A percentile compares a stretch with the other conserved stretches of the same genome.
Evolutionary conservation across 2,797 vertebrate species (phyloP).

Genomic region (Poeciliopsis paucimaculata): DNA sequence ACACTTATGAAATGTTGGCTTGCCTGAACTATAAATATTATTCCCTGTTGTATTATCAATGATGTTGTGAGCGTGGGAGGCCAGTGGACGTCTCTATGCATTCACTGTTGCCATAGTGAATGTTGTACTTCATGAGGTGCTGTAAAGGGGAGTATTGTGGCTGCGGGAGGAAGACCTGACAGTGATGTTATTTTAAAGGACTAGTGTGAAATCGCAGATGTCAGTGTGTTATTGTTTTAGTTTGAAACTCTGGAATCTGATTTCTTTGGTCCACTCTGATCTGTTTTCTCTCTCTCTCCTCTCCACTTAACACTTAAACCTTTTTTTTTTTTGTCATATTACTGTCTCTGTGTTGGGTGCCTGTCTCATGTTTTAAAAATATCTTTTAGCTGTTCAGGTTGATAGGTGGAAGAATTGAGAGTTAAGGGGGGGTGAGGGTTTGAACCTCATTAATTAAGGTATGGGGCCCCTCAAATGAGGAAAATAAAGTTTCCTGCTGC

Average conservation of each 20-base stretch:
- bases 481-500: not conserved
- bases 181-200: slow-evolving; percentile 25
- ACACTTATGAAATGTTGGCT: not conserved
- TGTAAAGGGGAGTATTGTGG: slow-evolving; percentile 16
- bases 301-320: not conserved
- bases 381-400: not conserved
- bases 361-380: not conserved
- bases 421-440: not conserved
- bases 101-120: slow-evolving; percentile 46
- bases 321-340: not conserved
- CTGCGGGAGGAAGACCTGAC: not conserved
- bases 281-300: not conserved
- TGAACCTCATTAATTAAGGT: not conserved
- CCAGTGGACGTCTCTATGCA: slow-evolving; percentile 15
- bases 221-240: not conserved
- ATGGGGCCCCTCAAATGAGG: not conserved
- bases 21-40: slow-evolving; percentile 11
- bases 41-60: slow-evolving; percentile 21
- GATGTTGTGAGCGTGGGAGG: not conserved
- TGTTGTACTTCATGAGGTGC: slow-evolving; percentile 14
- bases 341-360: not conserved
- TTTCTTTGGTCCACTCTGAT: not conserved
- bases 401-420: not conserved
- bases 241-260: not conserved
- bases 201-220: slow-evolving; percentile 5